phyloP scores from a whole-genome alignment of 2,797 vertebrate genomes.

The Cetoscarus ocellatus region DNA sequence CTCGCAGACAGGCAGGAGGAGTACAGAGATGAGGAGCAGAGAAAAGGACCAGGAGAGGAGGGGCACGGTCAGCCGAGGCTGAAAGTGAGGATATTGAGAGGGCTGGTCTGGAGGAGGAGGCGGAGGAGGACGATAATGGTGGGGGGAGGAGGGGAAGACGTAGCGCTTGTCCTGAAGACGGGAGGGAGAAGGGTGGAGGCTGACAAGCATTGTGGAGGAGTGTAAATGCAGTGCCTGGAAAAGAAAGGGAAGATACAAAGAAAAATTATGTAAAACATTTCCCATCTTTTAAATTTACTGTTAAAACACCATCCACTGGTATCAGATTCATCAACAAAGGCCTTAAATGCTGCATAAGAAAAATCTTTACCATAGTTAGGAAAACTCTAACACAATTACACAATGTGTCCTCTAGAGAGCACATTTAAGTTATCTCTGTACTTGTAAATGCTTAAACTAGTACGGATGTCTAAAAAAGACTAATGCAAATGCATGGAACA shows the following conservation, averaged over 20 bases:
- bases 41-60: conserved; percentile 69
- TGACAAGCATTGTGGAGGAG: conserved; percentile 88
- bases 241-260: conserved; percentile 32
- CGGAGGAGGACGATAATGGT: conserved; percentile 34
- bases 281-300: neutral
- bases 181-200: conserved; percentile 82
- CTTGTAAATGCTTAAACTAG: too few species aligned
- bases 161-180: conserved; percentile 76
- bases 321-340: neutral
- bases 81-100: conserved; percentile 38
- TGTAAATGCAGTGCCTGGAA: conserved; percentile 85
- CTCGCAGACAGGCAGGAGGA: conserved; percentile 81
- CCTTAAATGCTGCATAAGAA: neutral
- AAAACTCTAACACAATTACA: too few species aligned
- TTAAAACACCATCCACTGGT: neutral
- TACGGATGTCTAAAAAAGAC: too few species aligned
- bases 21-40: conserved; percentile 69
- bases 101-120: conserved; percentile 55
- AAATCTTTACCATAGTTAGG: too few species aligned
- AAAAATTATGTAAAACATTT: neutral
- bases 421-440: too few species aligned
- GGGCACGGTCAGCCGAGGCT: conserved; percentile 56
- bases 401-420: too few species aligned
- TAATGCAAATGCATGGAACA: too few species aligned
- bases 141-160: conserved; percentile 56